phyloP scores from a whole-genome alignment of 2,113 vertebrate genomes.

The Grallaria varia region DNA sequence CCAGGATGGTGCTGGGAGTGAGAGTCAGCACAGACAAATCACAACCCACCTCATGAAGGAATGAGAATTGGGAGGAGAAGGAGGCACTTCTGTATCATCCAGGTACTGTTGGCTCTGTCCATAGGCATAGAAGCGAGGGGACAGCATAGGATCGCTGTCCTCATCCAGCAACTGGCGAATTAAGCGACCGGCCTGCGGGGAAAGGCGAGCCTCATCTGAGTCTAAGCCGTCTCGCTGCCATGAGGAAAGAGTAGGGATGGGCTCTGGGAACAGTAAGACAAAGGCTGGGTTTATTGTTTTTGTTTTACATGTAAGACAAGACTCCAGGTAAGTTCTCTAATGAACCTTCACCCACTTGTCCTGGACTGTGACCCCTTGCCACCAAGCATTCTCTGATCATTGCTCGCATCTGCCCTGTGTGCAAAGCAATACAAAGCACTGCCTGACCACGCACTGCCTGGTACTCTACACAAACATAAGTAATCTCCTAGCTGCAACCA shows the following conservation, averaged over 20 bases:
- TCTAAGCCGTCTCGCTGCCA: conserved; percentile 86
- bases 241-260: conserved; percentile 81
- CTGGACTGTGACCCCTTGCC: not conserved
- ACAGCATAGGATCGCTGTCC: conserved; percentile 91
- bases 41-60: conserved; percentile 89
- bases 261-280: conserved; percentile 77
- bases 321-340: not conserved
- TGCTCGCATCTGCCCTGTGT: not conserved
- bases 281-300: conserved; percentile 15
- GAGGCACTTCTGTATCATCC: conserved; percentile 95
- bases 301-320: not conserved
- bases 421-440: not conserved
- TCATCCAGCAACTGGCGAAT: conserved; percentile 92
- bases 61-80: conserved; percentile 94
- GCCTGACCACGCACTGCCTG: not conserved
- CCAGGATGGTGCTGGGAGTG: not conserved
- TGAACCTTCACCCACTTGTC: not conserved
- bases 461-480: not conserved
- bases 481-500: not conserved
- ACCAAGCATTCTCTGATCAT: not conserved
- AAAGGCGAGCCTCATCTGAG: conserved; percentile 85
- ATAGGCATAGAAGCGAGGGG: conserved; percentile 94
- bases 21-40: not conserved
- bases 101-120: conserved; percentile 91
- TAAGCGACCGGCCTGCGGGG: conserved; percentile 85